Conservation (phyloP, 2,797 vertebrate species). For the Euphonia xanthogaster region DNA sequence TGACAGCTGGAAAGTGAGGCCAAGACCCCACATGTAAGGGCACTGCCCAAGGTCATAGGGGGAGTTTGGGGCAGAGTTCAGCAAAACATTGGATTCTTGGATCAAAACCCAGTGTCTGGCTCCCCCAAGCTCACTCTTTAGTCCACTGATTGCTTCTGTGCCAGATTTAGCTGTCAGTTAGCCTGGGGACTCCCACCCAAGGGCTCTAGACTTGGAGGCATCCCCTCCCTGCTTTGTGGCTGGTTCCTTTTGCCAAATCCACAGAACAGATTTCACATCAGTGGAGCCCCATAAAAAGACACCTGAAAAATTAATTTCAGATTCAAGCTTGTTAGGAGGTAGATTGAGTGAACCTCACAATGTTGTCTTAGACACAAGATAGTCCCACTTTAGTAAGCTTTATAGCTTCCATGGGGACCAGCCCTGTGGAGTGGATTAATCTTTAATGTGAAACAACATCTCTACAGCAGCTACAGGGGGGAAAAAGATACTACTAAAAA, state of each 20-base stretch:
- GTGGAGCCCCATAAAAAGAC: neutral
- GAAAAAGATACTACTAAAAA: slow-evolving; percentile 64
- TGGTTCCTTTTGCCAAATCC: neutral
- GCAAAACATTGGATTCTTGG: neutral
- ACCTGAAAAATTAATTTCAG: slow-evolving; percentile 32
- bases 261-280: neutral
- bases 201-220: neutral
- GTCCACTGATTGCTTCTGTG: neutral
- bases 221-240: neutral
- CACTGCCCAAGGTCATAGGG: neutral
- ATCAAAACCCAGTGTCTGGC: neutral
- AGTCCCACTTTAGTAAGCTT: slow-evolving; percentile 41
- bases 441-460: slow-evolving; percentile 62
- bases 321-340: slow-evolving; percentile 23
- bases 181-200: neutral
- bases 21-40: too few species aligned
- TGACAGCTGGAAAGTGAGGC: neutral
- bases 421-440: slow-evolving; percentile 49
- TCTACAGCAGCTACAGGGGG: slow-evolving; percentile 49
- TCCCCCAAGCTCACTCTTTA: neutral
- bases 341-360: slow-evolving; percentile 16
- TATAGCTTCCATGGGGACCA: slow-evolving; percentile 45
- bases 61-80: neutral
- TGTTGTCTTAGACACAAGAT: slow-evolving; percentile 33
- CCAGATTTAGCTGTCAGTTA: neutral